Evolutionary conservation across 35 echinoderm and acorn worm genomes (phyloP), one percentile per base, ranked within the genome.

Genomic region (Ophioderma brevispina): DNA sequence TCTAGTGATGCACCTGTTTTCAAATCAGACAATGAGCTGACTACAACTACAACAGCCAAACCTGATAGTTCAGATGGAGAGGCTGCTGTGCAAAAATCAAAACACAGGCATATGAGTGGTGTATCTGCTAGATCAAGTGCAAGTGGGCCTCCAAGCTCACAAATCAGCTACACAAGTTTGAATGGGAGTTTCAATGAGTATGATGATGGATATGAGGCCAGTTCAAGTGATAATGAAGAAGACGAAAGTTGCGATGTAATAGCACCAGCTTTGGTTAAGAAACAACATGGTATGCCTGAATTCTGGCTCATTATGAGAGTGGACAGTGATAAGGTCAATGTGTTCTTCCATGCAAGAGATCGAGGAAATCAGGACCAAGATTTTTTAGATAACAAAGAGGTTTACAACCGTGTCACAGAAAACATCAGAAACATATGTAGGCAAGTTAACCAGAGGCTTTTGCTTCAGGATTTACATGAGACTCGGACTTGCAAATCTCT

Each of bases 161-260:
- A 95, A 64, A 59, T 88, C 76, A 99, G 97, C 91, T 95, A 92
- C 55, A 90, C 88, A 42, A 97, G 95, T 86, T 82, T 87, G 32
- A 94, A 86, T 70, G 94, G 94, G 23, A 96, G 94, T 59, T 40
- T 85, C 0, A 92, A 87, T 40, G 94, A 96, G 46, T 89, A 89
- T 79, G 97, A 99, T 93, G 97, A 99, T 77, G 97, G 97, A 14
- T 99, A 99, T 81, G 97, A 99, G 38, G 97, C 87, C 77, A 88
- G 94, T 36, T 88, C 91, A 0, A 98, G 96, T 91, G 97, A 95
- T 28, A 84, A 87, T 35, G 97, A 95, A 19, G 82, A 36, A 56
- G 90, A 76, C 8, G 87, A 95, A 55, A 87, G 32, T 78, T 93
- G 46, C 64, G 84, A 33, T 79, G 80, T 43, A 75, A 82, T 64